Evolutionary conservation across 2,797 vertebrate species (phyloP).

Genomic region (Rhinatrema bivittatum): DNA sequence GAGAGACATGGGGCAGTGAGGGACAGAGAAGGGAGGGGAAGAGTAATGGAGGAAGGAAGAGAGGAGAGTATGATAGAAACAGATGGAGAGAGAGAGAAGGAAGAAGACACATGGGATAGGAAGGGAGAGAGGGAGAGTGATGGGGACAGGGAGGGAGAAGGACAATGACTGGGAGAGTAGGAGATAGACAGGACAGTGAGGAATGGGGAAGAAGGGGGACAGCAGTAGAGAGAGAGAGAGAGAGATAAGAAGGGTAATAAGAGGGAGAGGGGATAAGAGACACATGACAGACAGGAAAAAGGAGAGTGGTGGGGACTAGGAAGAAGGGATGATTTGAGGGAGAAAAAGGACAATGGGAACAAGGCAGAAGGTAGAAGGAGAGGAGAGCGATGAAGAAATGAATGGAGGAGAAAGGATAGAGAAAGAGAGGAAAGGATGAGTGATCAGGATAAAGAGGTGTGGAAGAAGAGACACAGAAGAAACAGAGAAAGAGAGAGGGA

Average conservation of each 20-base stretch:
- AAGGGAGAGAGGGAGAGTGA: no score
- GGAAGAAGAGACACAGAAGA: neutral
- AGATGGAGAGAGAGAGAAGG: neutral
- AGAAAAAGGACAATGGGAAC: neutral
- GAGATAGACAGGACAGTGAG: neutral
- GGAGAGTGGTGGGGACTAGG: conserved; percentile 2
- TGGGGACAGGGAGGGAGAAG: no score
- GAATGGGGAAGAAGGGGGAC: neutral
- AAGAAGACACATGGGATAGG: no score
- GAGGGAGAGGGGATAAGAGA: no score
- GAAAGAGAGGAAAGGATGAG: conserved; percentile 3
- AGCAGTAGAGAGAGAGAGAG: no score
- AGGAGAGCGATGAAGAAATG: conserved; percentile 1
- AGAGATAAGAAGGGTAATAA: no score
- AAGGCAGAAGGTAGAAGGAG: conserved; percentile 6
- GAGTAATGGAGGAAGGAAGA: neutral
- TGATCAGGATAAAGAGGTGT: neutral
- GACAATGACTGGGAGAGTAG: neutral
- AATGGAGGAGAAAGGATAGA: neutral
- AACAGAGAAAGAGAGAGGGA: neutral
- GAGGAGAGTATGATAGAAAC: neutral
- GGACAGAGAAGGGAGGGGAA: conserved; percentile 9
- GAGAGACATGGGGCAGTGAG: neutral
- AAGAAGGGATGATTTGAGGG: neutral
- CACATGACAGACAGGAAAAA: no score